Evolutionary conservation across 2,113 vertebrate species (phyloP).

Genomic region (Aldabrachelys gigantea): DNA sequence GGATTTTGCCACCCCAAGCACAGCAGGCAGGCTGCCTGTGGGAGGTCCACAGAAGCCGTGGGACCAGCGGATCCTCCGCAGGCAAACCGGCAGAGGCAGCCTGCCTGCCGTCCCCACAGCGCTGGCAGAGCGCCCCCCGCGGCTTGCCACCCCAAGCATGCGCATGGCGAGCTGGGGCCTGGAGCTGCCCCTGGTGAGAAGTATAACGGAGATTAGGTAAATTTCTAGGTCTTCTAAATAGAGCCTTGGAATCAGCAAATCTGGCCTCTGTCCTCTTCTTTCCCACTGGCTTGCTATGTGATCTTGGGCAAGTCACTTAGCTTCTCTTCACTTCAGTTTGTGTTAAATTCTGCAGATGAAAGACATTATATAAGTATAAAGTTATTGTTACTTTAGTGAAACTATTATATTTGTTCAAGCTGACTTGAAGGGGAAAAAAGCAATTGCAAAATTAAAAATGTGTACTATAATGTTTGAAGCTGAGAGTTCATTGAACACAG

Average conservation of each 20-base stretch:
- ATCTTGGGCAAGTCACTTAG: background rate
- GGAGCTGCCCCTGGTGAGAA: background rate
- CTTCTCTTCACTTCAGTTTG: background rate
- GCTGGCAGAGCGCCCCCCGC: too few species aligned
- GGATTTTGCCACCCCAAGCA: too few species aligned
- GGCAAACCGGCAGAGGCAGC: too few species aligned
- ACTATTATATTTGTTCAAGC: background rate
- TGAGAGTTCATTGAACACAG: background rate
- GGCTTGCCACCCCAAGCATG: too few species aligned
- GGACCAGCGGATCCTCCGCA: too few species aligned
- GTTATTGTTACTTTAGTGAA: background rate
- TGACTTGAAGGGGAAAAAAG: background rate
- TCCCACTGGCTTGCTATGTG: background rate
- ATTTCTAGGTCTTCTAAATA: background rate
- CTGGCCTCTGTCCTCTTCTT: background rate
- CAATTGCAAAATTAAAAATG: accelerated
- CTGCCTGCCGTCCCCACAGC: too few species aligned
- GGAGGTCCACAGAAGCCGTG: too few species aligned
- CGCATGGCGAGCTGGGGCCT: too few species aligned
- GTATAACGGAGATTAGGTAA: background rate
- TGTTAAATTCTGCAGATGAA: background rate
- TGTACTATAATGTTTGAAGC: background rate
- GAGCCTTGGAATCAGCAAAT: background rate
- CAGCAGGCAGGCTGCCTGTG: too few species aligned
- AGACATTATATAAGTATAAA: background rate